Conservation (phyloP, 2,888 invertebrate species). For the Synanthedon formicaeformis region DNA sequence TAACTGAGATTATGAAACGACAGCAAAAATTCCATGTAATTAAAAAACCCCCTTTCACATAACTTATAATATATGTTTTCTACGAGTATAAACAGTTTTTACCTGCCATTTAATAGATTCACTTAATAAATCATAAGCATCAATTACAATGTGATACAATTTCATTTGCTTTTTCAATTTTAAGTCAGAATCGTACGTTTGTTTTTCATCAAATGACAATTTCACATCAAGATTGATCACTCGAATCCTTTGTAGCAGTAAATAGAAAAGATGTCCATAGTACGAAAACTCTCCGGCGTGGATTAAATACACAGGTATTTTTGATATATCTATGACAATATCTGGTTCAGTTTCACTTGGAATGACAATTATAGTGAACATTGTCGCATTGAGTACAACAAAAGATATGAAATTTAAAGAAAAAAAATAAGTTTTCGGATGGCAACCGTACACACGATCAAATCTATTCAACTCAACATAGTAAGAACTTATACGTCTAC, state of each 20-base stretch:
- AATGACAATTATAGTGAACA: background rate
- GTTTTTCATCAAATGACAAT: constrained; percentile 17
- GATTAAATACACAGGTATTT: constrained; percentile 15
- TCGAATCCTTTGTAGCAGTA: constrained; percentile 29
- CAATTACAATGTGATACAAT: constrained; percentile 33
- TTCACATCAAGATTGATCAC: constrained; percentile 36
- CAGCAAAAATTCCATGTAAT: too few species aligned
- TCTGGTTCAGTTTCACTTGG: background rate
- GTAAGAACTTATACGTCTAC: constrained; percentile 22
- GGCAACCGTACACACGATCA: constrained; percentile 27
- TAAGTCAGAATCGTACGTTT: background rate
- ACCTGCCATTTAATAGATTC: constrained; percentile 52
- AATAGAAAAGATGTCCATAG: constrained; percentile 33
- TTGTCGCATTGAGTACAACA: background rate
- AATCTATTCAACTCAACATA: constrained; percentile 29
- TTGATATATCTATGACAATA: background rate
- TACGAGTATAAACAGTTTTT: constrained; percentile 4
- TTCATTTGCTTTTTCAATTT: constrained; percentile 34
- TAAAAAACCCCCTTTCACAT: too few species aligned
- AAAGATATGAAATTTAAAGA: constrained; percentile 18
- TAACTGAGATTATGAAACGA: too few species aligned
- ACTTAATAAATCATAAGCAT: constrained; percentile 31
- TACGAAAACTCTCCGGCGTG: constrained; percentile 29
- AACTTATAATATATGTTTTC: too few species aligned
- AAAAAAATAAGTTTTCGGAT: constrained; percentile 19